A percentile compares a stretch with the other conserved stretches of the same genome.
Conservation (phyloP, 2,113 vertebrate genomes). For the Xiphophorus maculatus region DNA sequence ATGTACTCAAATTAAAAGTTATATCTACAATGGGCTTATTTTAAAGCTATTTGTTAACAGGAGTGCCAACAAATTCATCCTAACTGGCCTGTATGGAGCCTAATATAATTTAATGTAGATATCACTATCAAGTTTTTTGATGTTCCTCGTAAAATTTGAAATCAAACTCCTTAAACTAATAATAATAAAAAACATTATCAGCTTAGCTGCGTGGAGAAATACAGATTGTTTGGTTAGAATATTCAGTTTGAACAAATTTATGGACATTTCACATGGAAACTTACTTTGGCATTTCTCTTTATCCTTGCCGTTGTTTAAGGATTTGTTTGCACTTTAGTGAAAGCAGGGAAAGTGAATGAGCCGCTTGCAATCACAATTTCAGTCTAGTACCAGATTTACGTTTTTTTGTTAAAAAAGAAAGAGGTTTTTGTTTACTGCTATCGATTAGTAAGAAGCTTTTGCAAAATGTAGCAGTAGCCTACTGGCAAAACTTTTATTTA, state of each 20-base stretch:
- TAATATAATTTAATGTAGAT: slow-evolving; percentile 11
- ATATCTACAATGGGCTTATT: not conserved
- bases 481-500: slow-evolving; percentile 24
- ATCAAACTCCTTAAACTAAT: slow-evolving; percentile 38
- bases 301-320: slow-evolving; percentile 34
- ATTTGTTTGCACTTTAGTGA: slow-evolving; percentile 73
- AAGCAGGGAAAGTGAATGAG: slow-evolving; percentile 15
- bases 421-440: slow-evolving; percentile 21
- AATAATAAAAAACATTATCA: not conserved
- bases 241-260: slow-evolving; percentile 16
- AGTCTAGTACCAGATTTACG: slow-evolving; percentile 14
- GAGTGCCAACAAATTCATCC: not conserved
- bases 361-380: slow-evolving; percentile 24
- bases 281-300: slow-evolving; percentile 14
- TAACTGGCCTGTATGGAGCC: not conserved
- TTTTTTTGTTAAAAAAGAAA: slow-evolving; percentile 13
- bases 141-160: slow-evolving; percentile 11
- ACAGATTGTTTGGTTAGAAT: not conserved
- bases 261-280: slow-evolving; percentile 23
- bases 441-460: slow-evolving; percentile 36
- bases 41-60: not conserved
- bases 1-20: not conserved
- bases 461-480: slow-evolving; percentile 49
- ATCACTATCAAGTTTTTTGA: slow-evolving; percentile 8
- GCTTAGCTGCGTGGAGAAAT: slow-evolving; percentile 13